phyloP scores from a whole-genome alignment of 2,888 invertebrate genomes.

The Andrena hattorfiana region DNA sequence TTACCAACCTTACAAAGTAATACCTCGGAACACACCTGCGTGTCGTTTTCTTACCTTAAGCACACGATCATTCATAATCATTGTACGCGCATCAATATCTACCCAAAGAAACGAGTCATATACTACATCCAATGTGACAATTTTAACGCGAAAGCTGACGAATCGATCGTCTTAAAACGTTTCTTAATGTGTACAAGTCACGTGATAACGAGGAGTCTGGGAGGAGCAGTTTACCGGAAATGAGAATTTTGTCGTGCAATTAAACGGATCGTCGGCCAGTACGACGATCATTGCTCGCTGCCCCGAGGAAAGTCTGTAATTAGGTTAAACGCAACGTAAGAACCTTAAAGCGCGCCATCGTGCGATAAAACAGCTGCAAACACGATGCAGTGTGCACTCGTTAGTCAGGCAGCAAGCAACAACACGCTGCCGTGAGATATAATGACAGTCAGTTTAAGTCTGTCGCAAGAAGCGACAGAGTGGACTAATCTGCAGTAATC shows the following conservation, averaged over 20 bases:
- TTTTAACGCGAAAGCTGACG: background rate
- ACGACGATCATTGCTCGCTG: background rate
- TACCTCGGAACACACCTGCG: too few relatives aligned
- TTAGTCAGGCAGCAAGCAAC: conserved; percentile 38
- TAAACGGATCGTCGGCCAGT: conserved; percentile 41
- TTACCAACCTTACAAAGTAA: too few relatives aligned
- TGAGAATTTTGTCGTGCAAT: conserved; percentile 35
- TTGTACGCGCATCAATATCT: background rate
- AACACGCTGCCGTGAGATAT: conserved; percentile 40
- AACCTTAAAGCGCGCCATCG: conserved; percentile 31
- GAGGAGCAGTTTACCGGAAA: conserved; percentile 6
- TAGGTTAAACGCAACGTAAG: conserved; percentile 66
- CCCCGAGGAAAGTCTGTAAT: conserved; percentile 56
- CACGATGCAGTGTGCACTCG: conserved; percentile 29
- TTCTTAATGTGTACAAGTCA: background rate
- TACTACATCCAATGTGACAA: background rate
- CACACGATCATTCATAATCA: too few relatives aligned
- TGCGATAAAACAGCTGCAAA: conserved; percentile 38
- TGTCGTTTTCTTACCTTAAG: too few relatives aligned
- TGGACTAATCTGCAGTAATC: conserved; percentile 60
- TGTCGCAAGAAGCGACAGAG: conserved; percentile 56
- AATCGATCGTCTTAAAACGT: background rate
- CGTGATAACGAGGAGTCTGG: background rate
- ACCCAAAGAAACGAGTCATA: background rate
- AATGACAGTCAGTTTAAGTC: conserved; percentile 58